phyloP scores from a whole-genome alignment of 2,888 invertebrate genomes.

The Lochmaea capreae region DNA sequence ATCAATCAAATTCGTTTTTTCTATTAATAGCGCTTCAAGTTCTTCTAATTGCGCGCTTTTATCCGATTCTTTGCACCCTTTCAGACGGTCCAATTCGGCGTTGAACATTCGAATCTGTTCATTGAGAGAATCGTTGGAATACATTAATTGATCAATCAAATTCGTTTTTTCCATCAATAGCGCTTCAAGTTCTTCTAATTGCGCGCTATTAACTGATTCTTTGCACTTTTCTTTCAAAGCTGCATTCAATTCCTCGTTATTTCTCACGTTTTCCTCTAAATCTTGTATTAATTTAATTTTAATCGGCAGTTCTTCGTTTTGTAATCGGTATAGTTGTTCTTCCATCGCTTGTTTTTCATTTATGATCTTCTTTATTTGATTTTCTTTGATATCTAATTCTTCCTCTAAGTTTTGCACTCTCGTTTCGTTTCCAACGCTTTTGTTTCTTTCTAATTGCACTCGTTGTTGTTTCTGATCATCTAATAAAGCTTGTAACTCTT shows the following conservation, averaged over 20 bases:
- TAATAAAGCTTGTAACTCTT: conserved; percentile 70
- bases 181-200: conserved; percentile 22
- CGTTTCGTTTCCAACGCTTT: conserved; percentile 22
- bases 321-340: not conserved
- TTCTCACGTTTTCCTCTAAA: conserved; percentile 14
- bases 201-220: not conserved
- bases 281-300: conserved; percentile 9
- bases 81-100: conserved; percentile 46
- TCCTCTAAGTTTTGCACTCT: conserved; percentile 36
- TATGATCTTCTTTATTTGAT: conserved; percentile 20
- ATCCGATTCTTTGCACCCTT: not conserved
- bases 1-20: conserved; percentile 19
- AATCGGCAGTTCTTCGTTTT: not conserved
- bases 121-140: conserved; percentile 57
- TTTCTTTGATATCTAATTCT: conserved; percentile 27
- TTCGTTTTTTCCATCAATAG: conserved; percentile 23
- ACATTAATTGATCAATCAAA: conserved; percentile 16
- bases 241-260: not conserved
- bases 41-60: conserved; percentile 18
- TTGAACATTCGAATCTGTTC: conserved; percentile 54
- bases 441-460: conserved; percentile 53
- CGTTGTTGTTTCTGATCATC: conserved; percentile 67
- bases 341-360: conserved; percentile 27
- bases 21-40: conserved; percentile 14
- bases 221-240: not conserved